These are phyloP conservation scores for Anguilla obscura DNA, from an alignment of 2,797 vertebrate species.

Conservation along the genomic window DNA sequence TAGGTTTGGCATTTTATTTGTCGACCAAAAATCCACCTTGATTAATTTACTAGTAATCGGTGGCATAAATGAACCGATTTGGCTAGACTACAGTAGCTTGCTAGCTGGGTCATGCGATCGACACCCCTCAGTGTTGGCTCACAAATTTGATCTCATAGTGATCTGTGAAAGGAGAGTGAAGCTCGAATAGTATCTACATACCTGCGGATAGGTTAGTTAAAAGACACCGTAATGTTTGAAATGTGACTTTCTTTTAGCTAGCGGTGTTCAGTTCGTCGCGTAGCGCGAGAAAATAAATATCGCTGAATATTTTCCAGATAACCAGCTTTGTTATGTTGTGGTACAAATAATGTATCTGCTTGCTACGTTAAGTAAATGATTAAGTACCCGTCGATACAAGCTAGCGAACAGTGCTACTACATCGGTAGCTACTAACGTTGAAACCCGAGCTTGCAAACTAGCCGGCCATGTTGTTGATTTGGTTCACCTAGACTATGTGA, in stretches of 20 bases:
- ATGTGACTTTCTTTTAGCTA: neutral
- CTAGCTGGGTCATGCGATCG: neutral
- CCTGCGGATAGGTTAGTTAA: neutral
- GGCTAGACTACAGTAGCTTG: neutral
- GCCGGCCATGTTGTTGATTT: neutral
- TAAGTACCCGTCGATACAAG: neutral
- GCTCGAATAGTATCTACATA: neutral
- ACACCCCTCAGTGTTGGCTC: neutral
- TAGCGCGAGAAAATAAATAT: neutral
- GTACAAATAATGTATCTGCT: neutral
- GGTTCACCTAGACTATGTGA: no score
- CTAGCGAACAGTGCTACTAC: neutral
- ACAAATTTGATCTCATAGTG: neutral
- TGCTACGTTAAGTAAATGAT: neutral
- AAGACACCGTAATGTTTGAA: neutral
- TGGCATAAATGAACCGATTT: neutral
- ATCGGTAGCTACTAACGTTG: neutral
- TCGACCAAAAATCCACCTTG: neutral
- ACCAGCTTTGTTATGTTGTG: neutral
- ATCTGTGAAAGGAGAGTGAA: neutral
- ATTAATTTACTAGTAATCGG: neutral
- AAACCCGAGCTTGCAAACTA: neutral
- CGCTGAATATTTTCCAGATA: neutral
- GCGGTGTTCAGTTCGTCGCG: neutral
- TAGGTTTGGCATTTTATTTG: neutral